Base-by-base conservation (phyloP, 2,113 vertebrate genomes). In the Caretta caretta region DNA sequence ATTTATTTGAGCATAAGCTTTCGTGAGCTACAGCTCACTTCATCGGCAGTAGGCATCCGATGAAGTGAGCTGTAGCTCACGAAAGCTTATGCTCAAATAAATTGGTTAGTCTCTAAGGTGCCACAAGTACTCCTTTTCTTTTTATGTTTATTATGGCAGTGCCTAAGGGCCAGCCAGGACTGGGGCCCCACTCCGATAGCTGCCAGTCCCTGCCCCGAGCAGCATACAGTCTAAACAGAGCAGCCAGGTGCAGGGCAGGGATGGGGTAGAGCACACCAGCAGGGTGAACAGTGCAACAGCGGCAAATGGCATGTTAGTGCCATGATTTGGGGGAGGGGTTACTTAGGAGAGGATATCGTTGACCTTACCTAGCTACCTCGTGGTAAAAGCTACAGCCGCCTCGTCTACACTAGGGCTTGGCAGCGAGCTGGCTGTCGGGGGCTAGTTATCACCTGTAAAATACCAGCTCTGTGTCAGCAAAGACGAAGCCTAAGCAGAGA, bases 321-420 rank as follows among this genome's bases (percentile, higher is more conserved):
- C 59, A 16, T 31, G 59, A 62, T 29, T 35, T 57, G 59, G 13
- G 4, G 57, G 57, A 29, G 12, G 59, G 62, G 31, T 65, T 65
- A 35, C 31, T 65, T 35, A 35, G 62, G 13, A 16, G 14, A 8
- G 62, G 62, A 35, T 35, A 19, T 65, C n/a, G 62, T 13, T 19
- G 62, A 13, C 16, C 31, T 65, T 35, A 17, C 62, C 62, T 35
- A 19, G 7, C 14, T n/a, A 17, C 62, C 31, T 65, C 31, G 8
- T 19, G 31, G 62, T 65, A 65, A 65, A 16, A 3, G 3, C 62
- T 65, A 65, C 59, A n/a, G 62, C 7, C 3, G 14, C 62, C 13
- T 7, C 31, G 6, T 65, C 29, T 35, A 31, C 62, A 65, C 62
- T 8, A 31, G 51, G 14, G 3, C 0, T 5, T 29, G 31, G n/a